phyloP scores from a whole-genome alignment of 2,888 invertebrate genomes.

The Monopis laevigella region DNA sequence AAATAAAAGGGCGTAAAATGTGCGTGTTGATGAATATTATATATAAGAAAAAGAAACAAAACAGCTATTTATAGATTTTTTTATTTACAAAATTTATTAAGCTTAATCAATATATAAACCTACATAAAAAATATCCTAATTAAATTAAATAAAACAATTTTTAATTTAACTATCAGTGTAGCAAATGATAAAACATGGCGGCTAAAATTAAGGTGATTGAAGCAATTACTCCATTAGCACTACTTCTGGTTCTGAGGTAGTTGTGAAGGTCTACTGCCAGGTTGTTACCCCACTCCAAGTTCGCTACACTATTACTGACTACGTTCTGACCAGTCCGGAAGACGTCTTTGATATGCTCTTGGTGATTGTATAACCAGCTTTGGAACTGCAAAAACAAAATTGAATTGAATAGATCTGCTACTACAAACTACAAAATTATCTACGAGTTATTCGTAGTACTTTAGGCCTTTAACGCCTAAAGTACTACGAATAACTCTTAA shows the following conservation, averaged over 20 bases:
- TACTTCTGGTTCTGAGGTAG: constrained; percentile 25
- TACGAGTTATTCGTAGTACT: too few species aligned
- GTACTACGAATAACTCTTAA: too few species aligned
- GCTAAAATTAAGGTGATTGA: constrained; percentile 33
- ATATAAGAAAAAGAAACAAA: background rate
- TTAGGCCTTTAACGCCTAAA: too few species aligned
- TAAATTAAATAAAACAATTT: background rate
- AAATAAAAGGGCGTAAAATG: background rate
- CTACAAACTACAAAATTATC: too few species aligned
- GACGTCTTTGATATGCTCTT: constrained; percentile 25
- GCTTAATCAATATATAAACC: background rate
- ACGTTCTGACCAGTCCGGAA: constrained; percentile 31
- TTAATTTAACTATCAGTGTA: constrained; percentile 26
- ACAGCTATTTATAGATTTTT: background rate
- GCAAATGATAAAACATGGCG: constrained; percentile 29
- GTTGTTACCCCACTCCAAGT: constrained; percentile 42
- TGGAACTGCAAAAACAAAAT: constrained; percentile 42
- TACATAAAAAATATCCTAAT: background rate
- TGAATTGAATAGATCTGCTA: too few species aligned
- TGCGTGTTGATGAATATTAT: background rate
- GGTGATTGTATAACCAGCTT: constrained; percentile 38
- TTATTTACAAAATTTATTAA: background rate
- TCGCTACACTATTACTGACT: constrained; percentile 30
- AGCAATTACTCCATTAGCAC: constrained; percentile 30
- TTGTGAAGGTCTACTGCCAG: constrained; percentile 30